Evolutionary conservation across 2,888 invertebrate genomes (phyloP).

Genomic region (Polydrusus tereticollis): DNA sequence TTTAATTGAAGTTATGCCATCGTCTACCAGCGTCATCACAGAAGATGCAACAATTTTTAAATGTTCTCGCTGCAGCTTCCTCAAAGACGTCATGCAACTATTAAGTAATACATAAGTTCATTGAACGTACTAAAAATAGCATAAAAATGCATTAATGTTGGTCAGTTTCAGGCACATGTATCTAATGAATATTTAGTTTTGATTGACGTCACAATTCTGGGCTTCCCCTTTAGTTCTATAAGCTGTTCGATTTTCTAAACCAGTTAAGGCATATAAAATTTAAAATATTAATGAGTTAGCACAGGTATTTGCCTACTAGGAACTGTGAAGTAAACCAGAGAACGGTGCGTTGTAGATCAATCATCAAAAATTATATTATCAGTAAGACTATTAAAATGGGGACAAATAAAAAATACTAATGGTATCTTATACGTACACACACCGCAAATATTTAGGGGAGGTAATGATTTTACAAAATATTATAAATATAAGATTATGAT

Average conservation of each 20-base stretch:
- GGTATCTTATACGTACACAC: no score
- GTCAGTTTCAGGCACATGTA: slow-evolving; percentile 1
- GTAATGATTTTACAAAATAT: no score
- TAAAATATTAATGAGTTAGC: background rate
- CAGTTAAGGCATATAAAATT: background rate
- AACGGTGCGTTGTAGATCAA: background rate
- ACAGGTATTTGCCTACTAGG: slow-evolving; percentile 7
- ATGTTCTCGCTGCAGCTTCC: background rate
- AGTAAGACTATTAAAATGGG: background rate
- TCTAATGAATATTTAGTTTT: slow-evolving; percentile 1
- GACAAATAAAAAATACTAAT: no score
- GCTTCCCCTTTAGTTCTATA: background rate
- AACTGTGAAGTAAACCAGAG: background rate
- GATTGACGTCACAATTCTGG: background rate
- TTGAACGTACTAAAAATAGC: background rate
- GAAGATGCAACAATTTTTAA: no score
- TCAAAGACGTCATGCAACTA: background rate
- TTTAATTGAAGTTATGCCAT: no score
- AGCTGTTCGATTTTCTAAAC: background rate
- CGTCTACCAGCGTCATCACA: no score
- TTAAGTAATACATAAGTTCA: background rate
- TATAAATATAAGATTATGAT: no score
- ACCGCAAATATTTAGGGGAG: no score
- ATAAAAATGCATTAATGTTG: background rate
- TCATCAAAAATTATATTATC: background rate